Evolutionary conservation across 2,888 invertebrate genomes (phyloP).

Genomic region (Spodoptera picta): DNA sequence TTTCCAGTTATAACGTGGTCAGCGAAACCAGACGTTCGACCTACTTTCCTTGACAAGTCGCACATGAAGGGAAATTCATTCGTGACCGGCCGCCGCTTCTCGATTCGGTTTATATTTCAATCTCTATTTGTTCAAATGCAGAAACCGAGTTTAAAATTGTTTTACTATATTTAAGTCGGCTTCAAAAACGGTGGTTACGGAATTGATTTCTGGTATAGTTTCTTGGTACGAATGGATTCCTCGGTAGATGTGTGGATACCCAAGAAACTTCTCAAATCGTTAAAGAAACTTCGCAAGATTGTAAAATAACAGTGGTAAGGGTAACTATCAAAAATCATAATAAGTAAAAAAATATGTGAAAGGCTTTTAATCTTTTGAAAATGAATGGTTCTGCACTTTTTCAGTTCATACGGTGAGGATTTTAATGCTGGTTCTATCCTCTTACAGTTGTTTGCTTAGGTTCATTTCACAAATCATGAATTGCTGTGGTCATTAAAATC

Average conservation of each 20-base stretch:
- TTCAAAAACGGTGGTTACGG: no score
- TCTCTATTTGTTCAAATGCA: conserved; percentile 51
- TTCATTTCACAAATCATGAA: conserved; percentile 4
- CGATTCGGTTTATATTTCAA: conserved; percentile 60
- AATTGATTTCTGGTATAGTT: no score
- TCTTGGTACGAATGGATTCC: no score
- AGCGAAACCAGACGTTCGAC: conserved; percentile 78
- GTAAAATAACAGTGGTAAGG: no score
- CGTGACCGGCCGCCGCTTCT: conserved; percentile 64
- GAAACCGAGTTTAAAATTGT: conserved; percentile 10
- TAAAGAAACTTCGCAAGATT: no score
- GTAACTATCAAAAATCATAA: no score
- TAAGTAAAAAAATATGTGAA: no score
- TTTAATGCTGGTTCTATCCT: background rate
- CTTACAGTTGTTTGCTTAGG: conserved; percentile 14
- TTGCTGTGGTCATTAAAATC: conserved; percentile 15
- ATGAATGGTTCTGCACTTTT: conserved; percentile 4
- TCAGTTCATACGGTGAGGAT: no score
- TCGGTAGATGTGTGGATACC: no score
- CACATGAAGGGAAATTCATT: conserved; percentile 80
- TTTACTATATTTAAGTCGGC: no score
- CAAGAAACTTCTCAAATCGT: no score
- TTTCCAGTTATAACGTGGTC: conserved; percentile 57
- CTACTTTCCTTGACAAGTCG: conserved; percentile 80
- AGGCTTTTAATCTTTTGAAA: conserved; percentile 16